These are phyloP conservation scores for Vollenhovia emeryi DNA, from an alignment of 1,140 invertebrate species.

Conservation along the genomic window DNA sequence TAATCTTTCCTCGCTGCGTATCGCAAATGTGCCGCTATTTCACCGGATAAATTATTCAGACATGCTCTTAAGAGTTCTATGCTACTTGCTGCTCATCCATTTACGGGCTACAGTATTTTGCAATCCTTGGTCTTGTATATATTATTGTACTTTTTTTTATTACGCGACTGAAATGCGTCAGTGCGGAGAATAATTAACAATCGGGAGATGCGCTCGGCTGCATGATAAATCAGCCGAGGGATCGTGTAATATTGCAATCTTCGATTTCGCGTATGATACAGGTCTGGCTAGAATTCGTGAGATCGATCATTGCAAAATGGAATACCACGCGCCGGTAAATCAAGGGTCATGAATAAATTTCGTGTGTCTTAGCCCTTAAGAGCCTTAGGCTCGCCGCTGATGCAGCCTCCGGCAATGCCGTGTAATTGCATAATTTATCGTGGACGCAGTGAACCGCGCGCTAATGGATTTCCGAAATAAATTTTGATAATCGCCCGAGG, in stretches of 20 bases:
- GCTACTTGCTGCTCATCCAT: neutral
- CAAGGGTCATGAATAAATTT: slow-evolving; percentile 57
- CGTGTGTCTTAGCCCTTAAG: slow-evolving; percentile 48
- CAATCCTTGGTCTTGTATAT: neutral
- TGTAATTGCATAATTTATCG: slow-evolving; percentile 70
- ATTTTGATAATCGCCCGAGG: slow-evolving; percentile 60
- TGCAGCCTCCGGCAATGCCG: slow-evolving; percentile 16
- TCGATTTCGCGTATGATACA: neutral
- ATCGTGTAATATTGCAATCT: slow-evolving; percentile 5
- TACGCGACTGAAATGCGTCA: no score
- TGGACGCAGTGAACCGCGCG: slow-evolving; percentile 45
- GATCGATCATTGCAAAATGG: slow-evolving; percentile 43
- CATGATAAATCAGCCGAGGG: neutral
- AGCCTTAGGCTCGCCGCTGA: slow-evolving; percentile 64
- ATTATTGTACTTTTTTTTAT: neutral
- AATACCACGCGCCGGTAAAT: slow-evolving; percentile 28
- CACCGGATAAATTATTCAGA: slow-evolving; percentile 45
- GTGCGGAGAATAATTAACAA: neutral
- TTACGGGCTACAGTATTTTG: neutral
- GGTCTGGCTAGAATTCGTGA: neutral
- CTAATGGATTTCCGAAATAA: slow-evolving; percentile 71
- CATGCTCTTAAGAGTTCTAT: slow-evolving; percentile 19
- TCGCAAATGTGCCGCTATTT: slow-evolving; percentile 27
- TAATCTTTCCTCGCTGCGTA: slow-evolving; percentile 21
- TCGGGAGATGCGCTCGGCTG: neutral